Base-by-base conservation (phyloP, 2,113 vertebrate genomes). In the Grantiella picta region DNA sequence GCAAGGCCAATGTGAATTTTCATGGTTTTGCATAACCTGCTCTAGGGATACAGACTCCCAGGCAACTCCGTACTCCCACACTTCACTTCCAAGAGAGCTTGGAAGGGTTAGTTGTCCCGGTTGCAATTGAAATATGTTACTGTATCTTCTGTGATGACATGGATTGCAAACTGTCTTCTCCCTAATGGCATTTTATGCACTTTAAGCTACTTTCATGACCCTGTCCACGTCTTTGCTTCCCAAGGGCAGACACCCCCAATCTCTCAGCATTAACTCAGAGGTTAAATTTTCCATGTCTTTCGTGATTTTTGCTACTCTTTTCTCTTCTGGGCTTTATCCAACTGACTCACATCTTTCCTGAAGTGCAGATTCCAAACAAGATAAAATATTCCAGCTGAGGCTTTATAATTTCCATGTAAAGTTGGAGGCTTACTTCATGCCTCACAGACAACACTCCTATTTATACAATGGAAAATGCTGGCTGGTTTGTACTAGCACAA, bases 361-460 rank as follows among this genome's bases (percentile, higher is more conserved):
- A 92, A 90, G 68, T 38, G 29, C 35, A 12, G 76, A 80, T 66
- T 66, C 76, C 95, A 92, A 90, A 90, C 42, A 92, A 80, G 82
- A 93, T 54, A 90, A 94, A 96, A 96, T 85, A 95, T 96, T 95
- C 92, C 94, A 96, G 82, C 45, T 90, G 79, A 95, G 82, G 47
- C 50, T 77, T 96, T 81, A 76, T 66, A 79, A 89, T 88, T 95
- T 94, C 85, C 88, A 77, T 88, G 86, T 90, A 86, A 92, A 94
- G 76, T 33, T 90, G 63, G 47, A 94, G 52, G 64, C 47, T 94
- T 80, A 93, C 71, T 92, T 88, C 82, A 93, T 86, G 59, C 66
- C 85, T 93, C 68, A 49, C 85, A 82, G 69, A 84, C 68, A 93
- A 61, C 68, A 54, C 49, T 93, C 49, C 79, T 82, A 73, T 92